Evolutionary conservation across 2,797 vertebrate genomes (phyloP).

Genomic region (Onychomys arenicola): DNA sequence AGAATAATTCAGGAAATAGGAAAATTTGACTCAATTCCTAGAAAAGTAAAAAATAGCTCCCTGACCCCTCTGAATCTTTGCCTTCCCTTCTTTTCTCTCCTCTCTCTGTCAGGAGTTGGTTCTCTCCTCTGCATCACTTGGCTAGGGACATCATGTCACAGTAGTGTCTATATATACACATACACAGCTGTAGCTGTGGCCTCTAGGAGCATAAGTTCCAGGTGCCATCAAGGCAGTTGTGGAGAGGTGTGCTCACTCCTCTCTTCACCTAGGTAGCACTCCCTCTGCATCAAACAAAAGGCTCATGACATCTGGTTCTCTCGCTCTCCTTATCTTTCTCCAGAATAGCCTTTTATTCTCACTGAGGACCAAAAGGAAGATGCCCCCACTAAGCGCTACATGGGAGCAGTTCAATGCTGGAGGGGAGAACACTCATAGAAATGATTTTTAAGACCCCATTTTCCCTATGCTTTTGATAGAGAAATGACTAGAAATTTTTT

Average conservation of each 20-base stretch:
- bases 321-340: background rate
- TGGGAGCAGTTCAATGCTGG: background rate
- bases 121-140: background rate
- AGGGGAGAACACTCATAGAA: background rate
- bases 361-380: background rate
- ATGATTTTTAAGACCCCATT: background rate
- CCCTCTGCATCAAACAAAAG: background rate
- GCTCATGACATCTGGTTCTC: background rate
- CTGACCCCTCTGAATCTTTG: background rate
- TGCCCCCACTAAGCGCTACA: background rate
- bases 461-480: constrained; percentile 47
- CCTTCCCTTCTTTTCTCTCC: background rate
- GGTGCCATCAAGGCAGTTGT: background rate
- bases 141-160: background rate
- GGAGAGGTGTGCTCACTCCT: background rate
- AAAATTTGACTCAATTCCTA: background rate
- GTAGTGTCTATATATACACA: fast-evolving
- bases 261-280: too few relatives aligned
- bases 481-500: background rate
- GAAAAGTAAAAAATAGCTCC: background rate
- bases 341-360: background rate
- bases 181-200: fast-evolving
- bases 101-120: background rate
- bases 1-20: background rate
- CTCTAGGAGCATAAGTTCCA: too few relatives aligned